Conservation (phyloP, 2,888 invertebrate genomes). For the Ophioninae sp. region DNA sequence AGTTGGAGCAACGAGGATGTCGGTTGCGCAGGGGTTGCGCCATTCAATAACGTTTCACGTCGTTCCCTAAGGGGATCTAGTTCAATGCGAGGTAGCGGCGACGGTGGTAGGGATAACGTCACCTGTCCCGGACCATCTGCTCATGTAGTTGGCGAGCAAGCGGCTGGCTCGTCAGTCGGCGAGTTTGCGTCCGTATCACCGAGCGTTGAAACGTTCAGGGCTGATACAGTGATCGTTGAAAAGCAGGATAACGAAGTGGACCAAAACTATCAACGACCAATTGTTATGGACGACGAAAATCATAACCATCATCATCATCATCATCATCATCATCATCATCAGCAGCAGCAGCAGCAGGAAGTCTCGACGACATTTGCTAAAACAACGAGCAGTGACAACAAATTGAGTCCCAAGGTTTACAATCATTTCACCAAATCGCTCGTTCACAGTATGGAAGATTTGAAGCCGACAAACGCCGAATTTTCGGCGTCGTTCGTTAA, state of each 20-base stretch:
- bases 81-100: constrained; percentile 50
- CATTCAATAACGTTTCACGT: constrained; percentile 48
- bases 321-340: not conserved
- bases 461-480: constrained; percentile 75
- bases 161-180: constrained; percentile 71
- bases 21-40: constrained; percentile 55
- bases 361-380: not conserved
- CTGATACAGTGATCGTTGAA: constrained; percentile 58
- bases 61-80: constrained; percentile 57
- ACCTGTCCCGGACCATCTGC: constrained; percentile 77
- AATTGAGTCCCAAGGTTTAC: constrained; percentile 87
- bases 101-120: constrained; percentile 72
- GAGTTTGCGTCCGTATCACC: constrained; percentile 70
- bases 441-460: constrained; percentile 80
- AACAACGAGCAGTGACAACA: constrained; percentile 78
- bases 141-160: constrained; percentile 65
- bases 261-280: constrained; percentile 13
- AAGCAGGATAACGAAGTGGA: constrained; percentile 39
- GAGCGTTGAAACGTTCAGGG: constrained; percentile 59
- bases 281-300: constrained; percentile 12
- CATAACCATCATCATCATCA: not conserved
- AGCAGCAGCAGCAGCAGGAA: constrained; percentile 18
- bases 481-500: constrained; percentile 69
- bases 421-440: constrained; percentile 74
- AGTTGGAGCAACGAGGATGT: constrained; percentile 59